A percentile compares a stretch with the other conserved stretches of the same genome.
Conservation (phyloP, 2,113 vertebrate genomes). For the Psophia crepitans region DNA sequence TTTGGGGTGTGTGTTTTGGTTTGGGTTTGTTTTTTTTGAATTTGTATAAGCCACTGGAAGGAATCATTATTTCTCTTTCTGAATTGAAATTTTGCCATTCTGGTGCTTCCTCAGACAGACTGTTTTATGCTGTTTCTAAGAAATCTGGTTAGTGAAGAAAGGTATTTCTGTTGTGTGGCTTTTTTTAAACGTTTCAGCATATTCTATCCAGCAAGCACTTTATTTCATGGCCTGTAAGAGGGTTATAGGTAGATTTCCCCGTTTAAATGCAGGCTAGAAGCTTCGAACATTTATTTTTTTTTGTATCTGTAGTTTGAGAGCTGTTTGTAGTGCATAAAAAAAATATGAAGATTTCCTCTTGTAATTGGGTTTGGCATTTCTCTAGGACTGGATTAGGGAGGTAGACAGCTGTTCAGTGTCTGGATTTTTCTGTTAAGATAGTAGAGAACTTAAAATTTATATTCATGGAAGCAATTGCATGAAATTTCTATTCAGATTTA, state of each 20-base stretch:
- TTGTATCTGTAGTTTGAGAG: background rate
- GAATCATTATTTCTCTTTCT: background rate
- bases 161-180: slow-evolving; percentile 7
- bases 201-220: background rate
- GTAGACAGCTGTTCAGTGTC: background rate
- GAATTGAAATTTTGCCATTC: slow-evolving; percentile 29
- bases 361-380: background rate
- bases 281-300: background rate
- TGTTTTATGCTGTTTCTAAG: slow-evolving; percentile 43
- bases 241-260: background rate
- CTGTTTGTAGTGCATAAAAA: background rate
- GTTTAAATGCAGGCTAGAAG: background rate
- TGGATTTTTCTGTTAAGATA: background rate
- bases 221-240: background rate
- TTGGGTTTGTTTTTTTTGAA: background rate
- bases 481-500: background rate
- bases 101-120: slow-evolving; percentile 56
- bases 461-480: background rate
- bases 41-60: slow-evolving; percentile 50
- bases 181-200: background rate
- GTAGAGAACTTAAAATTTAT: background rate
- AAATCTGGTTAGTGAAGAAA: background rate
- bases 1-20: background rate
- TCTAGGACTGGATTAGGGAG: background rate
- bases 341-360: background rate